Base-by-base conservation (phyloP, 2,888 invertebrate species). In the Cylindroiulus punctatus region DNA sequence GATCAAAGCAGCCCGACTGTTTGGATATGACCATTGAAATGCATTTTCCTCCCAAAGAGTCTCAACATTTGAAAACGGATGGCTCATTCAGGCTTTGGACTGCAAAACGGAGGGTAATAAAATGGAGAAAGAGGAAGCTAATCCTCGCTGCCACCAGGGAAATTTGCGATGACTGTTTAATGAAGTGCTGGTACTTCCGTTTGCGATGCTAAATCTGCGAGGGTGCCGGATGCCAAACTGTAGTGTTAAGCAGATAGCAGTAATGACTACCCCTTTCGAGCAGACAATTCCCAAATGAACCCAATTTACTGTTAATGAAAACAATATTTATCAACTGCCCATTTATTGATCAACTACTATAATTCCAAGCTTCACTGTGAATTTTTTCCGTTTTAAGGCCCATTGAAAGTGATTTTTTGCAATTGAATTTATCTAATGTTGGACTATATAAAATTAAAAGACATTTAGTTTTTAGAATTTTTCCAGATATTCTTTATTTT, bases 121-220 rank as follows among this genome's bases (percentile, higher is more conserved):
- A 76, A 76, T 30, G 2, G 76, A 30, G 76, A 76, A 76, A 10
- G 76, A 10, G 26, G 76, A 5, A 22, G 76, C 76, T 76, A 76
- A 76, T 76, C 76, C 76, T 76, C 0, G 22, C 30, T 76, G 76
- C 76, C 76, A 76, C 76, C 30, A 76, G 76, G 76, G 76, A 22
- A n/a, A 30, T 76, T 30, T 76, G 76, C 30, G 76, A 76, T 26
- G 76, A 76, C 76, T 76, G 30, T 76, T 76, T 76, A 76, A 76
- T 76, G 76, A 76, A 76, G 76, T 76, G 76, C 14, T 30, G 22
- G 76, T 76, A 76, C 76, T 76, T 76, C 76, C 76, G 76, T 76
- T 76, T 22, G 30, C 26, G 76, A 76, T 76, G 26, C 22, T 19
- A 26, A 65, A 65, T 65, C 26, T 65, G 30, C 30, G 26, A 76